Evolutionary conservation across 2,797 vertebrate species (phyloP).

Genomic region (Gymnothorax javanicus): DNA sequence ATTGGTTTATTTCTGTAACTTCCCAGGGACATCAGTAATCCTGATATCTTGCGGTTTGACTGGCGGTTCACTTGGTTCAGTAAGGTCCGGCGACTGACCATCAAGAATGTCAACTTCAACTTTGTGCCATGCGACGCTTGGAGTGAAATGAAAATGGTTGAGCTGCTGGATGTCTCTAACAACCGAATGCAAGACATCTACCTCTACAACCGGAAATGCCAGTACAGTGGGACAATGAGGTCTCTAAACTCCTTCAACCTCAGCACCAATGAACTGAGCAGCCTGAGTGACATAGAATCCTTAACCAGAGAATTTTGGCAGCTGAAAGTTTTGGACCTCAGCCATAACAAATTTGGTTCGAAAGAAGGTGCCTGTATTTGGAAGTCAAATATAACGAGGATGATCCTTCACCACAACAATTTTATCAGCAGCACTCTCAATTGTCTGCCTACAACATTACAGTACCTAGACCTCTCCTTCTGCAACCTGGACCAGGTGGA

Average conservation of each 20-base stretch:
- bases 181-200: constrained; percentile 67
- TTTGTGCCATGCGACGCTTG: constrained; percentile 79
- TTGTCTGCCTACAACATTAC: constrained; percentile 77
- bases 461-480: constrained; percentile 77
- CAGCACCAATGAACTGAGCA: constrained; percentile 70
- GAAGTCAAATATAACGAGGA: constrained; percentile 66
- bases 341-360: constrained; percentile 71
- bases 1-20: constrained; percentile 33
- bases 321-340: constrained; percentile 71
- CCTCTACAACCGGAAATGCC: constrained; percentile 76
- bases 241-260: constrained; percentile 67
- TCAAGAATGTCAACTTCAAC: constrained; percentile 81
- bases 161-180: constrained; percentile 68
- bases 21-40: constrained; percentile 83
- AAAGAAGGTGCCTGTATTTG: constrained; percentile 64
- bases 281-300: constrained; percentile 63
- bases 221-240: constrained; percentile 61
- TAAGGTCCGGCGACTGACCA: constrained; percentile 67
- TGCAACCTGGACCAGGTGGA: constrained; percentile 77
- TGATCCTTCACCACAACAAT: constrained; percentile 73
- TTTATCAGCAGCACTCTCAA: constrained; percentile 58
- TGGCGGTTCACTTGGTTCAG: constrained; percentile 85
- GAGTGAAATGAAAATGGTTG: constrained; percentile 69
- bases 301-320: constrained; percentile 66
- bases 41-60: constrained; percentile 82